These are phyloP conservation scores for Baryphthengus martii DNA, from an alignment of 2,113 vertebrate species.

Conservation along the genomic window DNA sequence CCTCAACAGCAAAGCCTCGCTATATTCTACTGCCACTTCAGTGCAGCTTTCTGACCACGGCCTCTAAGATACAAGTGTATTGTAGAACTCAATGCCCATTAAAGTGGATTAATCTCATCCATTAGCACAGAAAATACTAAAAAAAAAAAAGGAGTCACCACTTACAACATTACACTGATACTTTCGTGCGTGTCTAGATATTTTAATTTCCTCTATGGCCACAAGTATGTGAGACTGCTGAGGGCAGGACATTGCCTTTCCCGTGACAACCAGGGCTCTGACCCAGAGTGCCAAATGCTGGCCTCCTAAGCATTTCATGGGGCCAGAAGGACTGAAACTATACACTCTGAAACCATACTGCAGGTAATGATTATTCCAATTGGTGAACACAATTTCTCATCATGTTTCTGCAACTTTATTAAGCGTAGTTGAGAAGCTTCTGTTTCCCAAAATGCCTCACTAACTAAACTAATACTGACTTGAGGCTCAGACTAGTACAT, in stretches of 20 bases:
- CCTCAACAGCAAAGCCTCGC: not conserved
- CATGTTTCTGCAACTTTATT: not conserved
- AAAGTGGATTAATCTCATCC: not conserved
- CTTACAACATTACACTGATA: not conserved
- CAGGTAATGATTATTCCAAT: not conserved
- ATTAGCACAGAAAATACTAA: not conserved
- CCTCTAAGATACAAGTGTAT: fast-evolving
- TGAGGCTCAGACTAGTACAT: not conserved
- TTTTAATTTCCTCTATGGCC: not conserved
- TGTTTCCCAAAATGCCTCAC: not conserved
- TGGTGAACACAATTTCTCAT: not conserved
- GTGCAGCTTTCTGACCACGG: not conserved
- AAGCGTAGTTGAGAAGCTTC: not conserved
- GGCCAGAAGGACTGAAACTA: not conserved
- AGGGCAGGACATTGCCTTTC: not conserved
- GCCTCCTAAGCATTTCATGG: not conserved
- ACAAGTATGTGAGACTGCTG: not conserved
- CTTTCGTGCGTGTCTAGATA: not conserved
- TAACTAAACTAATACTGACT: not conserved
- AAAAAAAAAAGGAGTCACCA: not conserved
- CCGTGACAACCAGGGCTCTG: not conserved
- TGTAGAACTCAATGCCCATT: not conserved
- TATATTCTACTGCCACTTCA: not conserved
- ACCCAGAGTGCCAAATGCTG: not conserved
- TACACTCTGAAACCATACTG: not conserved